A percentile compares a stretch with the other conserved stretches of the same genome.
Evolutionary conservation across 2,888 invertebrate genomes (phyloP).

Genomic region (Dryadula phaetusa): DNA sequence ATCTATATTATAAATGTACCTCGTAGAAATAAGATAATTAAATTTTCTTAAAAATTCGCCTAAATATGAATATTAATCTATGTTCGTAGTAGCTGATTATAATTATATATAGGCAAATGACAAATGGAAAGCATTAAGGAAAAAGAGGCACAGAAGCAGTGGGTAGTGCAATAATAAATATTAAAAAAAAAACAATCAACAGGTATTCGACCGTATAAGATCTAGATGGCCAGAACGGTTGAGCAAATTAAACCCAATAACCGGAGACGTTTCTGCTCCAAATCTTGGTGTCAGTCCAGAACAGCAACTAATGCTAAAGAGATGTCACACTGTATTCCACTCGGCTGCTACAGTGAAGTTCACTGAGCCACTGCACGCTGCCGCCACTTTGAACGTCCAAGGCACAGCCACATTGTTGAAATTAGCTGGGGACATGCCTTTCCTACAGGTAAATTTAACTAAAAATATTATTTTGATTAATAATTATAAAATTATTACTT

Average conservation of each 20-base stretch:
- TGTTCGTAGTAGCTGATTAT: no score
- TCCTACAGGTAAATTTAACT: constrained; percentile 89
- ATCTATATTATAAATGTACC: no score
- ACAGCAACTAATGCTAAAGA: constrained; percentile 86
- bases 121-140: no score
- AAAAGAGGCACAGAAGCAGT: no score
- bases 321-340: constrained; percentile 95
- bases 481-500: no score
- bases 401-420: constrained; percentile 94
- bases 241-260: constrained; percentile 87
- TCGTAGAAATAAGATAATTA: no score
- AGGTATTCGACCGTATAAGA: constrained; percentile 89
- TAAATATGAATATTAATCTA: no score
- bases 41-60: no score
- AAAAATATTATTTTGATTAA: no score
- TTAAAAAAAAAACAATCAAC: no score
- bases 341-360: constrained; percentile 98
- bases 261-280: constrained; percentile 90
- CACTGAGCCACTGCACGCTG: constrained; percentile 94
- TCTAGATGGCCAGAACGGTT: constrained; percentile 86
- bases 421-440: constrained; percentile 91
- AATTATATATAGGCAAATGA: no score
- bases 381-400: constrained; percentile 94
- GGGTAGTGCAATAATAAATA: no score
- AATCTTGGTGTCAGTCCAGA: constrained; percentile 88